Conservation (phyloP, 2,888 invertebrate species). For the Caenorhabditis afra region DNA sequence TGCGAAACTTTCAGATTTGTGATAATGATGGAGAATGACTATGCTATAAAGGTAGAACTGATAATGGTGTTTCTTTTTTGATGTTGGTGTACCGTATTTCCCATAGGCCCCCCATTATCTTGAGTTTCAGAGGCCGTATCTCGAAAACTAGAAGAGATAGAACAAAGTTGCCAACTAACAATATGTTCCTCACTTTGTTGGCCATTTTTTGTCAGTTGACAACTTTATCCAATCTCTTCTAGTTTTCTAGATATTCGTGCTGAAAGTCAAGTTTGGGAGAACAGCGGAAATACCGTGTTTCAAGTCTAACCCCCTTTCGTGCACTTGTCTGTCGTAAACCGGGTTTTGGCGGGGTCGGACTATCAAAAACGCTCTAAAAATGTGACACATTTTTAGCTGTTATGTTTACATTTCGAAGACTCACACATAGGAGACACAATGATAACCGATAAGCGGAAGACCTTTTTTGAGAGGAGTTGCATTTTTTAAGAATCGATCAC, state of each 20-base stretch:
- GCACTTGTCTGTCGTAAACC: background rate
- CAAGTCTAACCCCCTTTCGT: no score
- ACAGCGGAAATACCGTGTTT: no score
- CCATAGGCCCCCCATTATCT: no score
- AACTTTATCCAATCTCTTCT: background rate
- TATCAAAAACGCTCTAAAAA: constrained; percentile 24
- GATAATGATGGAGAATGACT: constrained; percentile 38
- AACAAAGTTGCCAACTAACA: no score
- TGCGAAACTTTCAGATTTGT: background rate
- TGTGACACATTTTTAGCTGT: constrained; percentile 28
- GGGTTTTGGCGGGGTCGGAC: constrained; percentile 6
- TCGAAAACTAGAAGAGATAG: no score
- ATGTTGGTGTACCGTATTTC: no score
- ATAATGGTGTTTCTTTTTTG: background rate
- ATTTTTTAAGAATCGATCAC: no score
- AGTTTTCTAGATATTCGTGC: background rate
- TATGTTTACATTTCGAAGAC: constrained; percentile 32
- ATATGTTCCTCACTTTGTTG: no score
- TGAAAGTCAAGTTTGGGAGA: no score
- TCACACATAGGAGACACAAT: constrained; percentile 15
- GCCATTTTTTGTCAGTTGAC: background rate
- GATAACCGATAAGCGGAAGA: constrained; percentile 32
- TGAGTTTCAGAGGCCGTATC: no score
- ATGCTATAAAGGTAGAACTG: constrained; percentile 34
- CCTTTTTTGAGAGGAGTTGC: constrained; percentile 22